Evolutionary conservation across 2,113 vertebrate species (phyloP), one percentile per base, ranked within the genome.

Genomic region (Parus major): DNA sequence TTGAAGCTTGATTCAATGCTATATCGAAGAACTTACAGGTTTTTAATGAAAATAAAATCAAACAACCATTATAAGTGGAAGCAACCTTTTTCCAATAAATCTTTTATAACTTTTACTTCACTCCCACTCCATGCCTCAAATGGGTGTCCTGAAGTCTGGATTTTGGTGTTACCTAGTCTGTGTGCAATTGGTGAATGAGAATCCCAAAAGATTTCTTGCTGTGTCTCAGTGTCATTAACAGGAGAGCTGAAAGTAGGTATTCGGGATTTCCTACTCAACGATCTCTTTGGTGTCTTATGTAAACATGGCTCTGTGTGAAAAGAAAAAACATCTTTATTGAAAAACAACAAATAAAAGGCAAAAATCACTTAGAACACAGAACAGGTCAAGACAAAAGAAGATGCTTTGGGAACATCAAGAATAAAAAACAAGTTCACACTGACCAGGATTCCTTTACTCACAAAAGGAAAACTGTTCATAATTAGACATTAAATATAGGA

Each of bases 171-270:
- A 98, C 98, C 98, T 96, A 95, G 92, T 65, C 93, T 97, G 70
- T 78, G 95, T 46, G 96, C 86, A 92, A 97, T 56, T 82, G 98
- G 98, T 90, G 98, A 98, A 82, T 98, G 97, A 15, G 98, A 97
- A 96, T 98, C 98, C 98, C 98, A 98, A 93, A 98, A 98, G 71
- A 98, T 98, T 87, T 98, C 98, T 61, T 96, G 98, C 79, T 98
- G 98, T 71, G 97, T 90, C 33, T 98, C 98, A 6, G 83, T 82
- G 86, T 98, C 98, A 90, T 97, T 98, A 24, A 86, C 49, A 84
- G 98, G 98, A 91, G 98, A 98, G 95, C 94, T 98, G 93, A 98
- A 97, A 55, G 93, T 55, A 56, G 96, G 96, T 21, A 93, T 90
- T 36, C 77, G 85, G 17, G 95, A 93, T 84, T 97, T 97, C 82